Conservation (phyloP, 2,888 invertebrate genomes). For the Tuta absoluta region DNA sequence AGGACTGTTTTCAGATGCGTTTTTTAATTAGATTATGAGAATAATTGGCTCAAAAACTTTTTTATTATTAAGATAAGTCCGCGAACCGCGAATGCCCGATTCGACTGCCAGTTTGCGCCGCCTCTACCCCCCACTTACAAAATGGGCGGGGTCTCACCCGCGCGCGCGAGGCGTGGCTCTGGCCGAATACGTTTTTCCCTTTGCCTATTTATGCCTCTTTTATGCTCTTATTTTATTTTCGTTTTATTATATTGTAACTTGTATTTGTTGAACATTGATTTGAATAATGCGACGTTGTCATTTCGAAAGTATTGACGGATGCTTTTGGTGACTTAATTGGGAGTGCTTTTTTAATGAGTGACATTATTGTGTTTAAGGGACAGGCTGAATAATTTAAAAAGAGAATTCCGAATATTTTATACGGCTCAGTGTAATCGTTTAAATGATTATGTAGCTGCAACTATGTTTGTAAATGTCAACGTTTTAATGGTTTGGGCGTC, state of each 20-base stretch:
- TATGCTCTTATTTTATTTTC: slow-evolving; percentile 57
- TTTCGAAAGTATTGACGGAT: slow-evolving; percentile 48
- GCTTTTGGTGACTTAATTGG: slow-evolving; percentile 60
- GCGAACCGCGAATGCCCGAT: slow-evolving; percentile 65
- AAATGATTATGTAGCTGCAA: slow-evolving; percentile 3
- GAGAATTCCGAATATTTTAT: not conserved
- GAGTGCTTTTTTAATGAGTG: slow-evolving; percentile 33
- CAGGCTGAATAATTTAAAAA: not conserved
- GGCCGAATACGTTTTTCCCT: slow-evolving; percentile 49
- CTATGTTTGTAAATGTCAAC: slow-evolving; percentile 8
- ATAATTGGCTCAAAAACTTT: slow-evolving; percentile 21
- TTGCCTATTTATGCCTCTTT: slow-evolving; percentile 56
- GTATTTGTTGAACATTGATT: slow-evolving; percentile 62
- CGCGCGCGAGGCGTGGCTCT: slow-evolving; percentile 51
- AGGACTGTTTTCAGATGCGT: not conserved
- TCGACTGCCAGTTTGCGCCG: slow-evolving; percentile 73
- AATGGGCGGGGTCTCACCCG: slow-evolving; percentile 49
- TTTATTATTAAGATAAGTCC: slow-evolving; percentile 32
- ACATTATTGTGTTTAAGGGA: slow-evolving; percentile 12
- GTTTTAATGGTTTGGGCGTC: not conserved
- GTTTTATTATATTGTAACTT: slow-evolving; percentile 74
- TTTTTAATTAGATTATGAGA: slow-evolving; percentile 19
- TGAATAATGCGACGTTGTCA: slow-evolving; percentile 63
- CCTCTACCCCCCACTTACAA: slow-evolving; percentile 42
- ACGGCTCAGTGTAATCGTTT: not conserved